Percentiles rank a stretch among this genome's conserved stretches.
These are phyloP conservation scores for Phodopus roborovskii DNA, from an alignment of 2,113 vertebrate genomes.

Conservation along the genomic window DNA sequence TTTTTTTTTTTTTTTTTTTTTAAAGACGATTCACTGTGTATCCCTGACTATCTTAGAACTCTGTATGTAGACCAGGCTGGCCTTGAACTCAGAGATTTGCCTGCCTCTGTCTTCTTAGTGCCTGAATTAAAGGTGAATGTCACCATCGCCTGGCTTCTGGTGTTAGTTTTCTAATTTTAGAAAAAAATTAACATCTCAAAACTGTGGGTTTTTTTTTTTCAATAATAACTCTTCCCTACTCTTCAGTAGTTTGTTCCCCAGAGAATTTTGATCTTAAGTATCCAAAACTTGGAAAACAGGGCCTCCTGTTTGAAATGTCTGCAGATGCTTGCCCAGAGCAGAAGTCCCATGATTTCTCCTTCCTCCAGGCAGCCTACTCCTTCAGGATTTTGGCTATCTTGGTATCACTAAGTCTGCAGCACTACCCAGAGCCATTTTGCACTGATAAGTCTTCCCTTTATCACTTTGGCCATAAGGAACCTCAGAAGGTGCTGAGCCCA, in stretches of 20 bases:
- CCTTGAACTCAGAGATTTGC: background rate
- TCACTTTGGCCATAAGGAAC: slow-evolving; percentile 11
- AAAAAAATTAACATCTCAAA: background rate
- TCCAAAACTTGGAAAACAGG: background rate
- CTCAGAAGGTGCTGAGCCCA: background rate
- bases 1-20: background rate
- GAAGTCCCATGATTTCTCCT: accelerated
- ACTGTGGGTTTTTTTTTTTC: background rate
- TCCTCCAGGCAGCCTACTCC: background rate
- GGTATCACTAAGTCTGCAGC: background rate
- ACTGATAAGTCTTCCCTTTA: slow-evolving; percentile 43
- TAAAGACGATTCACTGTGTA: background rate
- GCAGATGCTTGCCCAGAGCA: background rate
- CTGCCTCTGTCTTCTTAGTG: background rate
- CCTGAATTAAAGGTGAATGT: accelerated
- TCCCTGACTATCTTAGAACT: background rate
- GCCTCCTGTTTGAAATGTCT: background rate
- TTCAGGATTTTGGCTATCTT: background rate
- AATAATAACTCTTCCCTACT: background rate
- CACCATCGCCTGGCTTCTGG: background rate
- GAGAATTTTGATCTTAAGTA: background rate
- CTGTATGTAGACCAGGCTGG: background rate
- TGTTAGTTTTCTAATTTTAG: slow-evolving; percentile 23
- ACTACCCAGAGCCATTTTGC: background rate
- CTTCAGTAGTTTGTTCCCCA: background rate